phyloP scores from a whole-genome alignment of 2,888 invertebrate genomes.

The Timema cristinae region DNA sequence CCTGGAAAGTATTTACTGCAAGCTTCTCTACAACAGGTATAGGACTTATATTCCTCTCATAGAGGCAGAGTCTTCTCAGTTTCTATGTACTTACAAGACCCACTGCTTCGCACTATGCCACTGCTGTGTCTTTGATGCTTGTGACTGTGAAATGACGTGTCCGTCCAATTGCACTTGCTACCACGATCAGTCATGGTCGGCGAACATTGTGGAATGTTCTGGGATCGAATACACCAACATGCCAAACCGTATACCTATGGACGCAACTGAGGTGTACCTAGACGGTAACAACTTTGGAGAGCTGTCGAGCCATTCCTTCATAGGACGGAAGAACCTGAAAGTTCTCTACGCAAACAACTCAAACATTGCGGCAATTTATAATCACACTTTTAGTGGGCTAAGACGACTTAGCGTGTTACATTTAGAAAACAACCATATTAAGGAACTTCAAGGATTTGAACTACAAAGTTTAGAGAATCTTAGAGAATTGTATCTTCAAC shows the following conservation, averaged over 20 bases:
- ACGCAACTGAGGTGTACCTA: constrained; percentile 90
- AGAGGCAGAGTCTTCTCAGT: constrained; percentile 83
- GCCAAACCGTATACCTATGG: constrained; percentile 89
- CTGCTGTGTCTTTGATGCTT: constrained; percentile 95
- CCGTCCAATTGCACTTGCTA: constrained; percentile 92
- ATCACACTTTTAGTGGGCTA: constrained; percentile 87
- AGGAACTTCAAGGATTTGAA: constrained; percentile 75
- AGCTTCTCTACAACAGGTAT: constrained; percentile 78
- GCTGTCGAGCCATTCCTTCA: constrained; percentile 83
- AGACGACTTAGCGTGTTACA: constrained; percentile 74
- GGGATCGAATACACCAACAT: constrained; percentile 74
- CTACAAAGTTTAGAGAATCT: constrained; percentile 76
- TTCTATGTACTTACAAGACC: constrained; percentile 86
- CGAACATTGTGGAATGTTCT: constrained; percentile 89
- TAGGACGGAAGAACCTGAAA: constrained; percentile 85
- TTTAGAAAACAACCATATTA: constrained; percentile 81
- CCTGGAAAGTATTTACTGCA: constrained; percentile 83
- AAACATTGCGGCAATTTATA: constrained; percentile 77
- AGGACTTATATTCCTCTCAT: constrained; percentile 79
- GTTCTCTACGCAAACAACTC: constrained; percentile 86
- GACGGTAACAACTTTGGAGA: constrained; percentile 88
- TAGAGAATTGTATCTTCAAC: constrained; percentile 81
- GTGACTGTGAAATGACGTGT: constrained; percentile 97
- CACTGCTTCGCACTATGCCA: constrained; percentile 93
- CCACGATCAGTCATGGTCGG: constrained; percentile 90